Evolutionary conservation across 92 coral and sea anemone genomes (phyloP), one percentile per base, ranked within the genome.

Genomic region (Epizoanthus fatuus): DNA sequence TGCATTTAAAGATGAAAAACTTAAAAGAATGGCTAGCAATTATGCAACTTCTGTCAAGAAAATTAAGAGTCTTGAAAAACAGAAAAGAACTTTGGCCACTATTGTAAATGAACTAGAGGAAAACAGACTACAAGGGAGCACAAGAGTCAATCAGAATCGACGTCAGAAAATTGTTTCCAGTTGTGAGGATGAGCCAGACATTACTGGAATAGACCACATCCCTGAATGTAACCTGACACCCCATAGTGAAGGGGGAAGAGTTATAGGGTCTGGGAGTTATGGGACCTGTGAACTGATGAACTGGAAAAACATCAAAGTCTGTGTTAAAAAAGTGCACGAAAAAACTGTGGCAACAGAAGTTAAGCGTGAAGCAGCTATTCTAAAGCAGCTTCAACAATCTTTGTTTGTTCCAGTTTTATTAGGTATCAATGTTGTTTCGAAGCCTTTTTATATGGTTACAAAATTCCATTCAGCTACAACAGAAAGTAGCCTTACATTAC

Each of bases 251-350:
- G 69, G 4, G 40, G 12, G 58, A 7, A 15, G 40, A 55, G 66
- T 37, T 10, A 56, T 56, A 45, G 69, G 81, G 7, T 16, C 66
- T 75, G 69, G 81, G 5, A 62, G 66, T 62, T 86, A 77, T 86
- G 84, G 85, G 13, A 65, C 77, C 10, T 86, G 90, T 86, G 90
- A 78, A 58, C 72, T 86, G n/a, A 78, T 77, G 85, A 76, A 53
- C 25, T 86, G 71, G 77, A 86, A 56, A 60, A 86, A 86, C 72
- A 86, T 86, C 32, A 68, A 76, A 35, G 90, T 78, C 19, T 86
- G 90, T 86, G 85, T 86, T n/a, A 86, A 68, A 35, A 86, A 69
- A 69, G 70, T 72, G 7, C 84, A 86, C 72, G 19, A 54, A 35
- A 20, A 53, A 19, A 47, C 79, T 45, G 65, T 47, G 14, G 44